Conservation (phyloP, 2,888 invertebrate species). For the Bombylius major region DNA sequence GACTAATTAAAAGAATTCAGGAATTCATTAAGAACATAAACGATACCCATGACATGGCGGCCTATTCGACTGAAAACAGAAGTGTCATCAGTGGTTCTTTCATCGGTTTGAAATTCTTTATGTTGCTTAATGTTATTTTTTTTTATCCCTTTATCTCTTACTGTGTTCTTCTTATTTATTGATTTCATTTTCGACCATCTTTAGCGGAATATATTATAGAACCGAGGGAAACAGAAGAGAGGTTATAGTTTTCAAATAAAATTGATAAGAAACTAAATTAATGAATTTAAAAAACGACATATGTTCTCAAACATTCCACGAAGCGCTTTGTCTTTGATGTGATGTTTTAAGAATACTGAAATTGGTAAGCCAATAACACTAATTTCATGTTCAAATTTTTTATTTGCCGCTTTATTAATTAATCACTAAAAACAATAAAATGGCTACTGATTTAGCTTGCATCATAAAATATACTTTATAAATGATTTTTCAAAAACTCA, state of each 20-base stretch:
- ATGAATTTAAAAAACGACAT: constrained; percentile 10
- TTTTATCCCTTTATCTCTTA: too few species aligned
- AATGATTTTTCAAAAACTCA: too few species aligned
- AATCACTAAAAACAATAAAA: constrained; percentile 4
- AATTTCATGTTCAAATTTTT: neutral
- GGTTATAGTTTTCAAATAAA: neutral
- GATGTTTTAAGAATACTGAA: neutral
- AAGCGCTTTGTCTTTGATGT: constrained; percentile 5
- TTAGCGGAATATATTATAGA: too few species aligned
- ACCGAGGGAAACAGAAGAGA: neutral
- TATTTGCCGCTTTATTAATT: constrained; percentile 3
- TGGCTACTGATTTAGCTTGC: neutral
- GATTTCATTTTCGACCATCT: neutral
- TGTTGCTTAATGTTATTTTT: neutral
- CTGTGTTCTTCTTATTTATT: neutral
- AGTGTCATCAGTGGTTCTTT: neutral
- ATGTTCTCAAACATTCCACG: constrained; percentile 9
- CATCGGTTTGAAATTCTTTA: neutral
- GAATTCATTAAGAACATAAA: constrained; percentile 6
- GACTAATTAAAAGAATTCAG: constrained; percentile 7
- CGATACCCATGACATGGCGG: too few species aligned
- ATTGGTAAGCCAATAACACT: neutral
- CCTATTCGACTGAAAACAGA: neutral
- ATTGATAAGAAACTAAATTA: constrained; percentile 7
- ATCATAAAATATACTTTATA: too few species aligned